Evolutionary conservation across 2,888 invertebrate genomes (phyloP).

Genomic region (Opisthograptis luteolata): DNA sequence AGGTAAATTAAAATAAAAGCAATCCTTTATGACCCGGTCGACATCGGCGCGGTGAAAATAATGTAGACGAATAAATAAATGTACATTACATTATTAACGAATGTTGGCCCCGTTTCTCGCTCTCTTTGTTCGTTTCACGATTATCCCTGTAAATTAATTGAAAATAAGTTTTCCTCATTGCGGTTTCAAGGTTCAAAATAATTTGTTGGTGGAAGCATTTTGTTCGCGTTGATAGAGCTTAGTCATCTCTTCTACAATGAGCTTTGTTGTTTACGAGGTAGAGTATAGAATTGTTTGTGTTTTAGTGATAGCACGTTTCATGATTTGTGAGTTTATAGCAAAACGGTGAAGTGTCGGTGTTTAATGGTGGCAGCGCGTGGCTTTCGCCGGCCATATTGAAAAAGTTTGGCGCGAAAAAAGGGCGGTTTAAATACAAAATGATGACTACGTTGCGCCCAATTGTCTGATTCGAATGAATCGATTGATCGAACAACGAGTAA

Average conservation of each 20-base stretch:
- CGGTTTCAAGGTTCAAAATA: constrained; percentile 76
- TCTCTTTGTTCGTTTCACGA: constrained; percentile 83
- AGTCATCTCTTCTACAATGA: constrained; percentile 49
- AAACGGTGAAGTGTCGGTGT: constrained; percentile 84
- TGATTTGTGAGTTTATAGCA: constrained; percentile 85
- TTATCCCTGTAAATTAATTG: constrained; percentile 67
- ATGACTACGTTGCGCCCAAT: constrained; percentile 40
- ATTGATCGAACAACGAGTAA: too few species aligned
- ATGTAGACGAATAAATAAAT: constrained; percentile 82
- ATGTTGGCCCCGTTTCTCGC: constrained; percentile 82
- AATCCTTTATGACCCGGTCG: constrained; percentile 65
- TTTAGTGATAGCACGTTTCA: constrained; percentile 71
- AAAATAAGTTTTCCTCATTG: constrained; percentile 72
- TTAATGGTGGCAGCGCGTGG: constrained; percentile 82
- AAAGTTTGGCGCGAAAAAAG: constrained; percentile 80
- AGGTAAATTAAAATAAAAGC: constrained; percentile 60
- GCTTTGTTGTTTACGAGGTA: constrained; percentile 50
- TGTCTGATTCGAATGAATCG: too few species aligned
- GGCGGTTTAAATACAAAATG: constrained; percentile 58
- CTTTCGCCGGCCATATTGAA: constrained; percentile 82
- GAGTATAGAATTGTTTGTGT: constrained; percentile 56
- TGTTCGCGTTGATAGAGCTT: constrained; percentile 62
- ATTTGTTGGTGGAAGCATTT: constrained; percentile 67
- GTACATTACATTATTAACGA: constrained; percentile 84
- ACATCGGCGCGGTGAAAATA: constrained; percentile 69